Conservation (phyloP, 37 sponge, comb jelly and placozoan species). For the Ianthella basta region DNA sequence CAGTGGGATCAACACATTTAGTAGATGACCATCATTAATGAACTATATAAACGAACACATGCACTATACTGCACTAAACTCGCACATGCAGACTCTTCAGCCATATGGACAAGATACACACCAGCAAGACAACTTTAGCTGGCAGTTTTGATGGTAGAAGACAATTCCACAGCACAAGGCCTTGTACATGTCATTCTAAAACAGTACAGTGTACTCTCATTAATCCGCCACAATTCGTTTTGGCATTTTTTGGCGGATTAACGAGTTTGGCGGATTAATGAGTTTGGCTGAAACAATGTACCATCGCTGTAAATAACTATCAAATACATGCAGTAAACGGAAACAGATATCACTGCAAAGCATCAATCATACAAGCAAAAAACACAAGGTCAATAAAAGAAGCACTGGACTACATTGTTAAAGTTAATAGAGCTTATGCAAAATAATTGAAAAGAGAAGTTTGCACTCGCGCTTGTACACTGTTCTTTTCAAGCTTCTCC, state of each 20-base stretch:
- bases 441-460: constrained; percentile 15
- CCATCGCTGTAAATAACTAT: too few relatives aligned
- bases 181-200: too few relatives aligned
- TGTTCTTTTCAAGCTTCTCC: constrained; percentile 9
- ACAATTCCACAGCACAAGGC: too few relatives aligned
- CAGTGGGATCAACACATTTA: too few relatives aligned
- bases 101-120: too few relatives aligned
- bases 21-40: too few relatives aligned
- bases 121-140: too few relatives aligned
- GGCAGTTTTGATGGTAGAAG: too few relatives aligned
- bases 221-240: constrained; percentile 37
- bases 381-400: background rate
- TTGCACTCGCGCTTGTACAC: background rate
- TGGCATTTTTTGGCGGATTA: constrained; percentile 27
- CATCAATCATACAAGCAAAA: background rate
- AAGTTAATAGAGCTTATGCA: background rate
- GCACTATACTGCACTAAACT: too few relatives aligned
- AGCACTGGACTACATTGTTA: background rate
- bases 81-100: too few relatives aligned
- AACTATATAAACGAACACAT: too few relatives aligned
- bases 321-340: too few relatives aligned
- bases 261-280: constrained; percentile 15
- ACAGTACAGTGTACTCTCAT: constrained; percentile 12
- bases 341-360: background rate
- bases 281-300: background rate